Percentiles rank a stretch among this genome's conserved stretches.
These are phyloP conservation scores for Numenius arquata DNA, from an alignment of 2,113 vertebrate species.

Conservation along the genomic window DNA sequence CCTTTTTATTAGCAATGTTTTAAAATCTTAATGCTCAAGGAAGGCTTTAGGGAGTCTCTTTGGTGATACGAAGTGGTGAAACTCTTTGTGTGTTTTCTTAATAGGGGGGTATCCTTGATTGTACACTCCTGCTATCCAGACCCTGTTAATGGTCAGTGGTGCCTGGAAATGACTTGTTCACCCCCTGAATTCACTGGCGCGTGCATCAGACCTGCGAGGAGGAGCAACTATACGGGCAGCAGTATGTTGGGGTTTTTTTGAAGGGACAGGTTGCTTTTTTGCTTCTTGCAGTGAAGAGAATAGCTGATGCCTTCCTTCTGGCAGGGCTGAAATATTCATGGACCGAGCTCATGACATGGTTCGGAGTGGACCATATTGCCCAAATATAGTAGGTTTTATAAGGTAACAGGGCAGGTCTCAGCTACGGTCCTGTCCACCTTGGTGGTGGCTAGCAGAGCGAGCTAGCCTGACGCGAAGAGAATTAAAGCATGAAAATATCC, in stretches of 20 bases:
- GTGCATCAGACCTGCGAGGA: not conserved
- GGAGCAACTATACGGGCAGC: not conserved
- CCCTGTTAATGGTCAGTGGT: not conserved
- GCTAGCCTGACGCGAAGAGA: accelerated
- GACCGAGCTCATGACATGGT: not conserved
- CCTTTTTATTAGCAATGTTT: not conserved
- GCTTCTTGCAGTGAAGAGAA: not conserved
- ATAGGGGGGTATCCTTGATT: not conserved
- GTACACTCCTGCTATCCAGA: not conserved
- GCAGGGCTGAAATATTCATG: not conserved
- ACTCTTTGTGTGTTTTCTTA: not conserved
- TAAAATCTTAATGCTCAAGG: not conserved
- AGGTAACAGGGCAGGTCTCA: not conserved
- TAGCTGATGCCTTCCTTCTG: not conserved
- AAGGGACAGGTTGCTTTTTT: not conserved
- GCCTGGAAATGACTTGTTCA: not conserved
- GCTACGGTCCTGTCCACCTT: not conserved
- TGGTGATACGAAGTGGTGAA: not conserved
- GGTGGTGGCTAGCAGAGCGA: not conserved
- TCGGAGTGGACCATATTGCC: not conserved
- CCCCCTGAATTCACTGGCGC: not conserved
- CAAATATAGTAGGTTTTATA: not conserved
- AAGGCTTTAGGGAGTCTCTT: not conserved
- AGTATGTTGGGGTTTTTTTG: not conserved
- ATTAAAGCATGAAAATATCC: not conserved